phyloP scores from a whole-genome alignment of 2,888 invertebrate species.

The Phoenoteleia sp. region DNA sequence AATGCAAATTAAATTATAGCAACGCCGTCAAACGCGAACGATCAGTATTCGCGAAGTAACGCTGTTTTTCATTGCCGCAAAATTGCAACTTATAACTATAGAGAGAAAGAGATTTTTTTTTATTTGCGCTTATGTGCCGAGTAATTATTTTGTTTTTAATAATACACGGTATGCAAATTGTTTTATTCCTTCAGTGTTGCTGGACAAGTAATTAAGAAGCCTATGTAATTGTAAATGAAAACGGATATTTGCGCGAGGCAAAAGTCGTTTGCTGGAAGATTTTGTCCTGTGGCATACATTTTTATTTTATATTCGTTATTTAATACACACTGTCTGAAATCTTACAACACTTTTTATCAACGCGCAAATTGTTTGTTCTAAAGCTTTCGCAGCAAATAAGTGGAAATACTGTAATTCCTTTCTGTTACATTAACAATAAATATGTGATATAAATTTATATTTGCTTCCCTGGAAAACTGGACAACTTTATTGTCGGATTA shows the following conservation, averaged over 20 bases:
- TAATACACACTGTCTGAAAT: background rate
- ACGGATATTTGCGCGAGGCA: conserved; percentile 37
- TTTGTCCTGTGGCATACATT: conserved; percentile 8
- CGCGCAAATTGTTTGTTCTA: no score
- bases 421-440: no score
- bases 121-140: no score
- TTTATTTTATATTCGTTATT: background rate
- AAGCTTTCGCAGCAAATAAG: no score
- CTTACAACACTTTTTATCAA: background rate
- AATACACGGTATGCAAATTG: conserved; percentile 11
- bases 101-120: background rate
- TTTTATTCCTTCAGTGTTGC: background rate
- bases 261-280: conserved; percentile 16
- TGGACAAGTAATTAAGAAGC: conserved; percentile 35
- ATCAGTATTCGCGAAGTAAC: conserved; percentile 20
- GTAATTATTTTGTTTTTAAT: conserved; percentile 13
- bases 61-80: conserved; percentile 18
- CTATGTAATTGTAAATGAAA: conserved; percentile 51
- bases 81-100: background rate
- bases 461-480: no score
- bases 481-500: no score
- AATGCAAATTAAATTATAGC: conserved; percentile 65
- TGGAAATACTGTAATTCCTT: no score
- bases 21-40: conserved; percentile 39
- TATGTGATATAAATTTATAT: no score